A percentile compares a stretch with the other conserved stretches of the same genome.
These are phyloP conservation scores for Narcine bancroftii DNA, from an alignment of 2,113 vertebrate genomes.

Conservation along the genomic window DNA sequence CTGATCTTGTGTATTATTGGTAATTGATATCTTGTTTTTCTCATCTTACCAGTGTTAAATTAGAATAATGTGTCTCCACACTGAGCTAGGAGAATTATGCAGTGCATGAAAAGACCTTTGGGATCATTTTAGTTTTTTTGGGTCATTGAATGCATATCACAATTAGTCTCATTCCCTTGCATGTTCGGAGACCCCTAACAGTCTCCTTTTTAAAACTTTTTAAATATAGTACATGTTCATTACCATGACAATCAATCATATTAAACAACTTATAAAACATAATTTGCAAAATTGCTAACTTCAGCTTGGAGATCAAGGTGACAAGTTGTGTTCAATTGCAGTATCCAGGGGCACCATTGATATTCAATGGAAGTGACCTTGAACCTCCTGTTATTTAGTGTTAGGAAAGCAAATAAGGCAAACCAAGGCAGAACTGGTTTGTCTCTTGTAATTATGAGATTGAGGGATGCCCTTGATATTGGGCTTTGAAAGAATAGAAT, in stretches of 20 bases:
- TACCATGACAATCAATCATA: background rate
- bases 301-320: background rate
- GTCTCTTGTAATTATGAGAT: background rate
- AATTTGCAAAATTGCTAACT: background rate
- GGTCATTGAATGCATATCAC: background rate
- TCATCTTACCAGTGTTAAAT: background rate
- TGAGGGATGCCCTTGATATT: background rate
- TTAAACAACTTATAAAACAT: background rate
- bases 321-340: background rate
- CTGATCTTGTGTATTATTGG: background rate
- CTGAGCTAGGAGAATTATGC: background rate
- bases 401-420: background rate
- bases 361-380: background rate
- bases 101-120: background rate
- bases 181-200: background rate
- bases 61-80: background rate
- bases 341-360: background rate
- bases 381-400: background rate
- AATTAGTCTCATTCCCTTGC: background rate
- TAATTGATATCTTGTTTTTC: background rate
- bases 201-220: background rate
- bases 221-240: background rate
- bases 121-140: no score
- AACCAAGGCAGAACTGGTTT: background rate
- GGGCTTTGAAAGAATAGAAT: background rate